Base-by-base conservation (phyloP, 2,113 vertebrate genomes). In the Dasypus novemcinctus region DNA sequence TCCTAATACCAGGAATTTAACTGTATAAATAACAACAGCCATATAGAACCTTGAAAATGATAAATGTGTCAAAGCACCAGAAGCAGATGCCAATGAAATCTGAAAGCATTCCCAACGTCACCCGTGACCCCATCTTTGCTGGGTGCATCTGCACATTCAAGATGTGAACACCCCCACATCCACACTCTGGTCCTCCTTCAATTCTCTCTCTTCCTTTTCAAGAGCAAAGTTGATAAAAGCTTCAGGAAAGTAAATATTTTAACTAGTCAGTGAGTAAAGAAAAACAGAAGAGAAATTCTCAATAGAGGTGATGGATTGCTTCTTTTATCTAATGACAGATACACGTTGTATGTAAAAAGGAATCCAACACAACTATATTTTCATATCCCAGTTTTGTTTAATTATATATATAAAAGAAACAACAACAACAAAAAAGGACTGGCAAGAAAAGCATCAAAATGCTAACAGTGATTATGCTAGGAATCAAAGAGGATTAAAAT, bases 231-330 rank as follows among this genome's bases (percentile, higher is more conserved):
- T 69, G 33, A 33, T 49, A 46, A 61, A 25, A 3, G 27, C 7
- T 81, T 69, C 68, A 93, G 41, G 91, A 85, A 88, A 88, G 36
- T 29, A 81, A 89, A 89, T 71, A 90, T 63, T 78, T 89, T 75
- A 84, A 85, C 31, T 36, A 93, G 54, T 31, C n/a, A 89, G 59
- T 82, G 59, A 92, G 8, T 49, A 66, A 80, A 38, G 25, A 64
- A 66, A 76, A 64, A 81, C 13, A 75, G 46, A 83, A 41, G 61
- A 71, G 31, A 82, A 38, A 88, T 76, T 74, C 46, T 90, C 46
- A 64, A 38, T 2, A 84, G 71, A 17, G 49, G 38, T 92, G n/a
- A 88, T 25, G 27, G 63, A 18, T 41, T 83, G 66, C 29, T 52
- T 76, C 25, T 29, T 92, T 71, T 89, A 66, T 41, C 75, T 78